Evolutionary conservation across 2,797 vertebrate genomes (phyloP).

Genomic region (Hipposideros larvatus): DNA sequence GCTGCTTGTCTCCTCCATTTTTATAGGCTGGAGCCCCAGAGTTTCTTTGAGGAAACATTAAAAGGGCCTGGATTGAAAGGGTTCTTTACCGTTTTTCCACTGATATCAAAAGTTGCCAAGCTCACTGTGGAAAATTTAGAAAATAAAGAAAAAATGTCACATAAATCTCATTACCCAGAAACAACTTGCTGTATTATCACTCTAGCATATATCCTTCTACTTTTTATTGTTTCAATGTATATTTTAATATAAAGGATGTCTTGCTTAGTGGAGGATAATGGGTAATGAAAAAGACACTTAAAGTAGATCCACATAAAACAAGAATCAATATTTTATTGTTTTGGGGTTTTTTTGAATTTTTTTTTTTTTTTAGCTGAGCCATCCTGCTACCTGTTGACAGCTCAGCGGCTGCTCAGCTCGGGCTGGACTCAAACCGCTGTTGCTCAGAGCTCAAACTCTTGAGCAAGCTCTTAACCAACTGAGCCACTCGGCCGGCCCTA

Average conservation of each 20-base stretch:
- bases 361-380: too few species aligned
- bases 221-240: neutral
- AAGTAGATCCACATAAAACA: constrained; percentile 32
- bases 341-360: too few species aligned
- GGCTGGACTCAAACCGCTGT: too few species aligned
- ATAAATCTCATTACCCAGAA: constrained; percentile 50
- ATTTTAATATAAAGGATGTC: constrained; percentile 53
- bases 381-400: too few species aligned
- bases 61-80: neutral
- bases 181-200: constrained; percentile 2
- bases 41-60: constrained; percentile 43
- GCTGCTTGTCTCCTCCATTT: constrained; percentile 3
- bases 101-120: constrained; percentile 23
- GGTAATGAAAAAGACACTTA: constrained; percentile 33
- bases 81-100: neutral
- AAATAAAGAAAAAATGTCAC: neutral
- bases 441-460: too few species aligned
- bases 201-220: neutral
- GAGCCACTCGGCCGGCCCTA: neutral
- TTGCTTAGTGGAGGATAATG: constrained; percentile 35
- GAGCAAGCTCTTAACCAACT: too few species aligned
- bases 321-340: constrained; percentile 56
- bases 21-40: neutral
- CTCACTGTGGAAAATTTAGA: constrained; percentile 60
- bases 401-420: too few species aligned